Conservation (phyloP, 2,888 invertebrate genomes). For the Gymnocheta viridis region DNA sequence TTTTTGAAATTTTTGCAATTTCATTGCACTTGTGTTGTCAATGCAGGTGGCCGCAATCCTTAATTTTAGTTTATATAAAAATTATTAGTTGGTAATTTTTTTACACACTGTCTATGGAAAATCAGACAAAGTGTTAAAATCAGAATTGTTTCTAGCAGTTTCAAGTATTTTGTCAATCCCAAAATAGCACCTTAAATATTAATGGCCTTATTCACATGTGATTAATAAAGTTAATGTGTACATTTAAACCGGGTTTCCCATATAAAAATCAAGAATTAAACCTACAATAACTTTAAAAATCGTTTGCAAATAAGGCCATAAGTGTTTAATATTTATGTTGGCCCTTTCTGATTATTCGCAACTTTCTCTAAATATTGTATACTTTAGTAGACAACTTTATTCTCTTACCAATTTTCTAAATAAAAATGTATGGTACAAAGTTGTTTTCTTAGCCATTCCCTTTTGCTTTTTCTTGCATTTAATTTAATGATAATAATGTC, state of each 20-base stretch:
- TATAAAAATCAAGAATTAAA: too few relatives aligned
- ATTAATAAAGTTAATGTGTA: too few relatives aligned
- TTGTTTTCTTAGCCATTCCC: conserved; percentile 13
- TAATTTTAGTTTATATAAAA: not conserved
- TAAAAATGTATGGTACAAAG: not conserved
- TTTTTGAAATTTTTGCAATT: conserved; percentile 29
- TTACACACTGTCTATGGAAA: too few relatives aligned
- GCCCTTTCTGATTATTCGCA: not conserved
- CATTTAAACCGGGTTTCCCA: too few relatives aligned
- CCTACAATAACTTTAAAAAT: too few relatives aligned
- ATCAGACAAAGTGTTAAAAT: too few relatives aligned
- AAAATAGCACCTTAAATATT: too few relatives aligned
- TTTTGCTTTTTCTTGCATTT: conserved; percentile 44
- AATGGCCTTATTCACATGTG: too few relatives aligned
- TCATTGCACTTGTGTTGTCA: conserved; percentile 12
- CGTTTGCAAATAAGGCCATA: too few relatives aligned
- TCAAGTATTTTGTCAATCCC: too few relatives aligned
- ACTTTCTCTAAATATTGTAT: not conserved
- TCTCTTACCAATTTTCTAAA: conserved; percentile 44
- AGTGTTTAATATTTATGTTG: not conserved
- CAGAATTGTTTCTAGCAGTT: too few relatives aligned
- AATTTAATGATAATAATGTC: conserved; percentile 67
- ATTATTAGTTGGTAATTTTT: too few relatives aligned
- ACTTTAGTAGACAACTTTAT: conserved; percentile 9
- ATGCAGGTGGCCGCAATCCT: not conserved